Evolutionary conservation across 2,113 vertebrate species (phyloP).

Genomic region (Perca fluviatilis): DNA sequence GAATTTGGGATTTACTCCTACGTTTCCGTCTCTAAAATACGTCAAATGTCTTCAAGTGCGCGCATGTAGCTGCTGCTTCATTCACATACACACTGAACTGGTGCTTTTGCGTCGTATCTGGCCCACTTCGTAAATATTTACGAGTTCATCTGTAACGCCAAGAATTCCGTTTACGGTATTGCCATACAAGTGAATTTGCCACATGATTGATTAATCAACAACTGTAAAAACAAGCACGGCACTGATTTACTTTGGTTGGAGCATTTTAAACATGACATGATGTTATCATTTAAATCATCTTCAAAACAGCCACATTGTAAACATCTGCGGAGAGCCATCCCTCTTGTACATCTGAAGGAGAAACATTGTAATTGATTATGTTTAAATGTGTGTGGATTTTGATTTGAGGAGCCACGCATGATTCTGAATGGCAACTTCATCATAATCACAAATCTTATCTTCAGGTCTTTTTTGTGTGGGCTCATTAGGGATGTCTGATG

Average conservation of each 20-base stretch:
- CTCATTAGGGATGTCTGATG: slow-evolving; percentile 83
- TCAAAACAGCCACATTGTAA: slow-evolving; percentile 47
- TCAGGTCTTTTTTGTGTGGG: slow-evolving; percentile 51
- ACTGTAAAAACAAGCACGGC: not conserved
- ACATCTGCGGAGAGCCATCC: slow-evolving; percentile 54
- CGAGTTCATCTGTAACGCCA: not conserved
- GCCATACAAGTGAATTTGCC: not conserved
- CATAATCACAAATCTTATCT: slow-evolving; percentile 79
- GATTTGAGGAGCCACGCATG: slow-evolving; percentile 63
- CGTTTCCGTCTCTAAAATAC: no score
- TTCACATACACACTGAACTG: no score
- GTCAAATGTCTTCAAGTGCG: no score
- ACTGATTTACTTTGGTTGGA: not conserved
- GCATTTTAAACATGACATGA: slow-evolving; percentile 10
- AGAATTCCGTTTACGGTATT: no score
- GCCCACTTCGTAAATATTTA: no score
- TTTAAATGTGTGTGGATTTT: slow-evolving; percentile 60
- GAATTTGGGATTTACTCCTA: no score
- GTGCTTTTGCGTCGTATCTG: no score
- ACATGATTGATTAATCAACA: not conserved
- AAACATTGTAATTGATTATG: slow-evolving; percentile 69
- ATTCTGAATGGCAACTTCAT: slow-evolving; percentile 73
- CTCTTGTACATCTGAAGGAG: slow-evolving; percentile 48
- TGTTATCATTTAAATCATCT: slow-evolving; percentile 31
- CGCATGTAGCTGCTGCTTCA: no score